Evolutionary conservation across 1,140 invertebrate species (phyloP).

Genomic region (Drosophila funebris): DNA sequence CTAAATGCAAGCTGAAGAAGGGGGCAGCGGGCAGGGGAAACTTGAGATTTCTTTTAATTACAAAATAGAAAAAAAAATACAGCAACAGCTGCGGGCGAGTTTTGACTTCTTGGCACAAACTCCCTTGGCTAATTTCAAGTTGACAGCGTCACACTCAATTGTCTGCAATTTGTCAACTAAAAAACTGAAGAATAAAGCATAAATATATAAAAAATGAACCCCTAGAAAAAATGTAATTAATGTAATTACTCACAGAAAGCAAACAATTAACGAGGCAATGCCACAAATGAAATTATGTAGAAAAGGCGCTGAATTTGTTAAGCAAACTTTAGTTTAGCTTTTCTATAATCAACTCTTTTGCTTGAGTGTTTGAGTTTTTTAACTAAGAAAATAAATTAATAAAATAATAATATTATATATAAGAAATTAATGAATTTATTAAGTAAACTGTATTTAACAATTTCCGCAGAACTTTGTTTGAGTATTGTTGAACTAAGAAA

Average conservation of each 20-base stretch:
- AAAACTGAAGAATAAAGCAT: slow-evolving; percentile 2
- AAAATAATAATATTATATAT: too few species aligned
- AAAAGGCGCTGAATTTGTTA: background rate
- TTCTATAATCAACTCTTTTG: too few species aligned
- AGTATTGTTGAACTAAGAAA: too few species aligned
- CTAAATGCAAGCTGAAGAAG: background rate
- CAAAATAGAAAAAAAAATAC: slow-evolving; percentile 27
- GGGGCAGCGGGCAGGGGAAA: background rate
- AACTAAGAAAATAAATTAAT: too few species aligned
- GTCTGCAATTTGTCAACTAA: slow-evolving; percentile 51
- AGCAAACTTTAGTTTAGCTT: too few species aligned
- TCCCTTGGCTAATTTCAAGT: slow-evolving; percentile 4
- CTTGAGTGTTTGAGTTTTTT: too few species aligned
- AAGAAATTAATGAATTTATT: too few species aligned
- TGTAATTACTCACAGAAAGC: slow-evolving; percentile 7
- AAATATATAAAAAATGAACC: too few species aligned
- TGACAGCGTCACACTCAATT: slow-evolving; percentile 46
- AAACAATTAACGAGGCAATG: background rate
- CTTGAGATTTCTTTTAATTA: slow-evolving; percentile 54
- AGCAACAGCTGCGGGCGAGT: slow-evolving; percentile 43
- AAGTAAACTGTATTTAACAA: too few species aligned
- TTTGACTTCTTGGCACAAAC: background rate
- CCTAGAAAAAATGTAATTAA: slow-evolving; percentile 23
- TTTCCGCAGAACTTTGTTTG: too few species aligned
- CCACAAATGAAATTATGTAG: background rate